Percentiles rank a stretch among this genome's conserved stretches.
Conservation (phyloP, 2,888 invertebrate species). For the Amaurobius ferox region DNA sequence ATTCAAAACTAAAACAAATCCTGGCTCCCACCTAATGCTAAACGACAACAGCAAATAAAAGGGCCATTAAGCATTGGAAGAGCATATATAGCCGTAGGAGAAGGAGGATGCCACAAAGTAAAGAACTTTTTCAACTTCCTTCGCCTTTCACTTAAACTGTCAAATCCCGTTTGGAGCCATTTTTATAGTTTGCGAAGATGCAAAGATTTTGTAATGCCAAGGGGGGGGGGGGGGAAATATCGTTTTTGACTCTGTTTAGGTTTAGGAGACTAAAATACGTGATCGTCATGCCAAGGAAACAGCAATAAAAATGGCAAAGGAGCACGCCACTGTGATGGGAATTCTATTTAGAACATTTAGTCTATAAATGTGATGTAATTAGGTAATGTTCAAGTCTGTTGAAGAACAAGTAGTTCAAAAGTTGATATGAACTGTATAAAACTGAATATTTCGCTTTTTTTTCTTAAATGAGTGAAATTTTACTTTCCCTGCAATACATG, state of each 20-base stretch:
- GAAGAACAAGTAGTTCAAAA: no score
- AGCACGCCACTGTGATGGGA: background rate
- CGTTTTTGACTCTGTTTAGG: background rate
- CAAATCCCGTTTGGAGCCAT: slow-evolving; percentile 43
- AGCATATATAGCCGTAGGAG: slow-evolving; percentile 4
- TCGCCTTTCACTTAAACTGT: slow-evolving; percentile 46
- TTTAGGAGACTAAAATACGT: background rate
- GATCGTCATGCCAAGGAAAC: background rate
- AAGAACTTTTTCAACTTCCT: slow-evolving; percentile 11
- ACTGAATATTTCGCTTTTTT: no score
- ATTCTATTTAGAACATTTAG: no score
- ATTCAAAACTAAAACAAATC: slow-evolving; percentile 9
- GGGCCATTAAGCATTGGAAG: slow-evolving; percentile 1
- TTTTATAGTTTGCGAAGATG: slow-evolving; percentile 28
- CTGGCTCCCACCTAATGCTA: background rate
- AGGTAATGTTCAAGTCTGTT: no score
- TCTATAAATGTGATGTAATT: no score
- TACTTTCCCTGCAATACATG: no score
- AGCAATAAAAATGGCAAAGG: background rate
- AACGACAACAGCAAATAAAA: slow-evolving; percentile 13
- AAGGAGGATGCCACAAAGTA: slow-evolving; percentile 5
- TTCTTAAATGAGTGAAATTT: no score
- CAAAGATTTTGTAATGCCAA: slow-evolving; percentile 7
- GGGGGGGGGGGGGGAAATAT: no score
- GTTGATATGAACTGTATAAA: no score